Percentiles rank a stretch among this genome's conserved stretches.
Conservation (phyloP, 2,797 vertebrate genomes). For the Sebastes jordani region DNA sequence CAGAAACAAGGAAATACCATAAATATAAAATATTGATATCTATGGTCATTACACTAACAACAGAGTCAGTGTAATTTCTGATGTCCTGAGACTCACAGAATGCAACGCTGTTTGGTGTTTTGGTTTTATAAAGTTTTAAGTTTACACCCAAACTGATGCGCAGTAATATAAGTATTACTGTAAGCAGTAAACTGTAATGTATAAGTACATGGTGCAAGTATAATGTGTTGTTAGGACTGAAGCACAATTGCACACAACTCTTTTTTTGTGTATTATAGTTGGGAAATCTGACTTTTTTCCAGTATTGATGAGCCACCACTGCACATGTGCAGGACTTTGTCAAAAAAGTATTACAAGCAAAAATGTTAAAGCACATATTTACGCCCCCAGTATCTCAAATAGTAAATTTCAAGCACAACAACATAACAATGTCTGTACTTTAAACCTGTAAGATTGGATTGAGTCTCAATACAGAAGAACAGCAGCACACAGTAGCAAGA, state of each 20-base stretch:
- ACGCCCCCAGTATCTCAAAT: slow-evolving; percentile 3
- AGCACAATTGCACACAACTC: slow-evolving; percentile 63
- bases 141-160: slow-evolving; percentile 46
- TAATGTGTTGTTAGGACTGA: slow-evolving; percentile 65
- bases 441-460: slow-evolving; percentile 13
- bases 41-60: slow-evolving; percentile 40
- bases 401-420: slow-evolving; percentile 3
- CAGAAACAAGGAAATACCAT: slow-evolving; percentile 54
- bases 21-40: slow-evolving; percentile 54
- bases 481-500: slow-evolving; percentile 63
- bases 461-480: slow-evolving; percentile 16
- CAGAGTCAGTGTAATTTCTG: slow-evolving; percentile 32
- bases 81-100: slow-evolving; percentile 45
- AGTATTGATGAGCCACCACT: slow-evolving; percentile 28
- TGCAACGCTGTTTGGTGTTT: slow-evolving; percentile 60
- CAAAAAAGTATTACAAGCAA: slow-evolving; percentile 33
- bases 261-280: slow-evolving; percentile 40
- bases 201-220: slow-evolving; percentile 63
- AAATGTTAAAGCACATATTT: slow-evolving; percentile 38
- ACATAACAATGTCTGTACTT: slow-evolving; percentile 7
- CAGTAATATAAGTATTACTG: slow-evolving; percentile 60
- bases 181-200: slow-evolving; percentile 55
- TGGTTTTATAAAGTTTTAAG: slow-evolving; percentile 50
- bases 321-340: slow-evolving; percentile 27
- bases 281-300: slow-evolving; percentile 45